Evolutionary conservation across 1,140 invertebrate genomes (phyloP).

Genomic region (Drosophila quadrilineata): DNA sequence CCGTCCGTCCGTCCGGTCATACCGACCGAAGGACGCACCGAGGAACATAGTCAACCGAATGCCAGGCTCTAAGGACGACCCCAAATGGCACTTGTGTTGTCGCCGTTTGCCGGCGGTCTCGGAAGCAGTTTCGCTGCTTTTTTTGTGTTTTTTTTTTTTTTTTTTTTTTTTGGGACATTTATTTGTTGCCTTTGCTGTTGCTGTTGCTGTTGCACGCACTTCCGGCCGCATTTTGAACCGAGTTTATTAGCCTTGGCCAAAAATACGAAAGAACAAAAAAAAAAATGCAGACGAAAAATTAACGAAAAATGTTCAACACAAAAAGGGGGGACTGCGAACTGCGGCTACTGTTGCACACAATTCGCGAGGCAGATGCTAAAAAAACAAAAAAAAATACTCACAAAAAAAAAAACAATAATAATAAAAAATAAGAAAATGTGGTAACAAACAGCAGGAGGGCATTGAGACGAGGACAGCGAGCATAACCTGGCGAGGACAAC

Average conservation of each 20-base stretch:
- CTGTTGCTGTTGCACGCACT: conserved; percentile 61
- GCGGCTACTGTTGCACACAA: conserved; percentile 44
- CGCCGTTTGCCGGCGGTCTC: conserved; percentile 1
- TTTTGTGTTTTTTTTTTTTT: not conserved
- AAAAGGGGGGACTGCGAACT: conserved; percentile 16
- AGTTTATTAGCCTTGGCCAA: conserved; percentile 68
- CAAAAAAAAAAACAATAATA: not conserved
- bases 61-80: conserved; percentile 28
- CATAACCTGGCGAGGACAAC: conserved; percentile 6
- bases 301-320: no score
- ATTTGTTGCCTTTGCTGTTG: conserved; percentile 16
- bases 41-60: no score
- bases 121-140: not conserved
- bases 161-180: conserved; percentile 20
- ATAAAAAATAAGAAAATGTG: no score
- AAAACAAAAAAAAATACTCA: conserved; percentile 9
- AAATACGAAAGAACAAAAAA: no score
- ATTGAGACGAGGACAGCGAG: no score
- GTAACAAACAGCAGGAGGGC: no score
- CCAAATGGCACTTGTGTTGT: conserved; percentile 43
- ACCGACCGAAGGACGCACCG: no score
- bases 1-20: no score
- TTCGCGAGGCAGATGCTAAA: conserved; percentile 54
- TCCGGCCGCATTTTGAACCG: conserved; percentile 55
- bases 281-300: no score